Evolutionary conservation across 2,888 invertebrate species (phyloP).

Genomic region (Nycteola revayana): DNA sequence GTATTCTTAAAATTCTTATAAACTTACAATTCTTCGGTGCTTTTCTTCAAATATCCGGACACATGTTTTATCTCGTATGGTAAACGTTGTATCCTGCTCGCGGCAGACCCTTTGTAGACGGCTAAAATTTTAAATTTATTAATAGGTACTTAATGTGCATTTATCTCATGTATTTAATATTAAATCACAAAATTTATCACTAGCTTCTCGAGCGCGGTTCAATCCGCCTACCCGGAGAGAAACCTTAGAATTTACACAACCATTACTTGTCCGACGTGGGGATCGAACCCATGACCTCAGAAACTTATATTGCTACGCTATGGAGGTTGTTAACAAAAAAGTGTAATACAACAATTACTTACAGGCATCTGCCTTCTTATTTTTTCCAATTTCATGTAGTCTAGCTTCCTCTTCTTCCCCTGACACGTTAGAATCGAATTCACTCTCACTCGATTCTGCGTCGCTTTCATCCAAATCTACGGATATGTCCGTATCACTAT

Average conservation of each 20-base stretch:
- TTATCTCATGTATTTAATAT: no score
- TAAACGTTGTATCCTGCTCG: conserved; percentile 36
- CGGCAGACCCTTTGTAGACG: conserved; percentile 18
- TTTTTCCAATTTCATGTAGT: conserved; percentile 7
- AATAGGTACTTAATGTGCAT: background rate
- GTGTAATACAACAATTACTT: no score
- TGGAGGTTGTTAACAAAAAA: no score
- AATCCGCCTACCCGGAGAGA: no score
- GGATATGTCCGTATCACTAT: conserved; percentile 47
- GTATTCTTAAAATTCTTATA: no score
- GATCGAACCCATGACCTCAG: no score
- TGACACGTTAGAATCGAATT: conserved; percentile 47
- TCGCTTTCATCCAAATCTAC: conserved; percentile 31
- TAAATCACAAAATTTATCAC: no score
- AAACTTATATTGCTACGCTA: no score
- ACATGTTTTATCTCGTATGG: conserved; percentile 44
- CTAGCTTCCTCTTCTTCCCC: conserved; percentile 37
- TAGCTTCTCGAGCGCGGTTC: no score
- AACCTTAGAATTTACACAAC: no score
- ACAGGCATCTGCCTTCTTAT: conserved; percentile 19
- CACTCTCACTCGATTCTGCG: conserved; percentile 34
- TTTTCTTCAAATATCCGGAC: conserved; percentile 40
- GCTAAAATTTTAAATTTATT: no score
- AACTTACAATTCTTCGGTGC: conserved; percentile 55
- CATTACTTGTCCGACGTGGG: no score